These are phyloP conservation scores for Adineta ricciae DNA, from an alignment of 2,888 invertebrate species.

Conservation along the genomic window DNA sequence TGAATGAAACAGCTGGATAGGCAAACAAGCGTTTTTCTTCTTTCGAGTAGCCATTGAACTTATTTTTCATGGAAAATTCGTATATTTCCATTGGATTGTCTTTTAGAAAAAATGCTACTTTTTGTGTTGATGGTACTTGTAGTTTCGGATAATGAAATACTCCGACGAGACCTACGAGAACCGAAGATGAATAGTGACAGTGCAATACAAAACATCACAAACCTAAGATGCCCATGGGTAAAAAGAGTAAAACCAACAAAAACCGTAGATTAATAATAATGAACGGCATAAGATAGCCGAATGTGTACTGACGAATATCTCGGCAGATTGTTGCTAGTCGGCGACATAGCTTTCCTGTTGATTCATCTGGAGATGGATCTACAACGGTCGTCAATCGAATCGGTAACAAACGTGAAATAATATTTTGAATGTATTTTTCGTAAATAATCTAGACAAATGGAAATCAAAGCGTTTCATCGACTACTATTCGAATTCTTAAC, in stretches of 20 bases:
- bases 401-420: not conserved
- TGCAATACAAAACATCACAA: not conserved
- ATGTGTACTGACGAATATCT: not conserved
- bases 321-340: not conserved
- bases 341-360: not conserved
- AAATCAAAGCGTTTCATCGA: not conserved
- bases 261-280: slow-evolving; percentile 19
- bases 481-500: slow-evolving; percentile 45
- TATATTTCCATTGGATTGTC: slow-evolving; percentile 30
- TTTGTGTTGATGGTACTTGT: slow-evolving; percentile 68
- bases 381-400: not conserved
- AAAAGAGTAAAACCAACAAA: slow-evolving; percentile 19
- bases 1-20: slow-evolving; percentile 30
- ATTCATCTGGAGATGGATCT: not conserved
- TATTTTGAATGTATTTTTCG: slow-evolving; percentile 31
- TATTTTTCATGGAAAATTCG: slow-evolving; percentile 29
- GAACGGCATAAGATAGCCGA: slow-evolving; percentile 38
- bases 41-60: slow-evolving; percentile 20
- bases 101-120: slow-evolving; percentile 72
- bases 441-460: slow-evolving; percentile 24
- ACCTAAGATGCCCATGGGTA: slow-evolving; percentile 25
- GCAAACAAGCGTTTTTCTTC: slow-evolving; percentile 29
- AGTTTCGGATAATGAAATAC: slow-evolving; percentile 74
- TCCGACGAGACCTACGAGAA: slow-evolving; percentile 54
- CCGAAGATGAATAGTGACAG: not conserved